Percentiles rank a stretch among this genome's conserved stretches.
Conservation (phyloP, 2,888 invertebrate species). For the Lepidocyrtinus sp. region DNA sequence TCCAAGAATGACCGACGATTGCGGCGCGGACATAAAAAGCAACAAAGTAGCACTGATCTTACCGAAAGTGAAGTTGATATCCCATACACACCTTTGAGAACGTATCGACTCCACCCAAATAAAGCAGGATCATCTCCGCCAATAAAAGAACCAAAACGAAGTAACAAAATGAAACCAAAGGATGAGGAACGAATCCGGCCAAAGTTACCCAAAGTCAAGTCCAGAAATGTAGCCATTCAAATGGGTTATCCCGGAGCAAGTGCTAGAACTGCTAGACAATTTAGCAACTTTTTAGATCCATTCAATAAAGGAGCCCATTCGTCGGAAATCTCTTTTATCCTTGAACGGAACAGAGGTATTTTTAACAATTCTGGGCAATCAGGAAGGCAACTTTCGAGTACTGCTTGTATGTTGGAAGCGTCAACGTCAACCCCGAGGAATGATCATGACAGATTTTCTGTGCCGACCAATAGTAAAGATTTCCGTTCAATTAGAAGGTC, state of each 20-base stretch:
- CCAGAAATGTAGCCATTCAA: conserved; percentile 59
- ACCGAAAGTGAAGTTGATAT: conserved; percentile 59
- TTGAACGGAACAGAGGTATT: conserved; percentile 17
- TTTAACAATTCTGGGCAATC: not conserved
- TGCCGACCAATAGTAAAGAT: conserved; percentile 8
- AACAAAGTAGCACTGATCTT: conserved; percentile 3
- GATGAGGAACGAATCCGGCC: conserved; percentile 16
- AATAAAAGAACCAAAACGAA: not conserved
- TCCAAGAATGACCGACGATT: not conserved
- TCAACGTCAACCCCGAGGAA: conserved; percentile 17
- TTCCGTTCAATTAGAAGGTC: conserved; percentile 20
- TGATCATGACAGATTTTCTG: conserved; percentile 27
- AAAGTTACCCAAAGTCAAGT: conserved; percentile 34
- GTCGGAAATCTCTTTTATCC: conserved; percentile 19
- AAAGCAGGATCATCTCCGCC: not conserved
- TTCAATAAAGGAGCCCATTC: conserved; percentile 2
- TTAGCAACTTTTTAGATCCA: not conserved
- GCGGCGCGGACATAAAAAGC: not conserved
- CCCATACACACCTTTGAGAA: conserved; percentile 56
- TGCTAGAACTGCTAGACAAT: conserved; percentile 10
- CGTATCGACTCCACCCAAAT: conserved; percentile 33
- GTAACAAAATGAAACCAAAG: not conserved
- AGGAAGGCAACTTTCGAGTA: not conserved
- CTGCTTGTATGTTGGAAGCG: not conserved
- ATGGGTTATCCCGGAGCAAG: conserved; percentile 60